Evolutionary conservation across 2,888 invertebrate species (phyloP).

Genomic region (Drosophila maculinotata): DNA sequence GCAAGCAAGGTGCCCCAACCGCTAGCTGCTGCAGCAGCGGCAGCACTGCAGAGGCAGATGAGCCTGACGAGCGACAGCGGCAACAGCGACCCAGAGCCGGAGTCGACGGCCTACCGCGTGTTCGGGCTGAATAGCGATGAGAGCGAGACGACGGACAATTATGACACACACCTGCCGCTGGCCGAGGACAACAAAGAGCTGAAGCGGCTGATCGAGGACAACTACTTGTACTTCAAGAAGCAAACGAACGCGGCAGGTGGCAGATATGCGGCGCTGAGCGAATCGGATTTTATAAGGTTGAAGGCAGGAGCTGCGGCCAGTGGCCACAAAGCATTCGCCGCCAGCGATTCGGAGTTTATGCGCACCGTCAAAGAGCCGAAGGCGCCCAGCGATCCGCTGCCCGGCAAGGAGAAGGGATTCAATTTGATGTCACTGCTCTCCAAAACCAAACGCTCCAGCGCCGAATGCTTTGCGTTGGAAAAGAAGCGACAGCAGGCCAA

Average conservation of each 20-base stretch:
- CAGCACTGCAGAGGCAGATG: slow-evolving; percentile 44
- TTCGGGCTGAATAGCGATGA: slow-evolving; percentile 79
- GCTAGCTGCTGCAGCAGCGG: slow-evolving; percentile 1
- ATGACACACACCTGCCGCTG: slow-evolving; percentile 82
- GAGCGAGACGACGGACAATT: slow-evolving; percentile 81
- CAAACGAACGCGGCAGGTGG: slow-evolving; percentile 69
- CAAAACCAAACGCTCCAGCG: slow-evolving; percentile 83
- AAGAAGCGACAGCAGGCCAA: slow-evolving; percentile 81
- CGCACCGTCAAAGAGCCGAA: slow-evolving; percentile 73
- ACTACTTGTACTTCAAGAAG: slow-evolving; percentile 84
- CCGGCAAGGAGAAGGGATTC: slow-evolving; percentile 82
- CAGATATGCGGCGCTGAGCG: slow-evolving; percentile 83
- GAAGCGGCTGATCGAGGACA: slow-evolving; percentile 85
- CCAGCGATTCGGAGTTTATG: slow-evolving; percentile 85
- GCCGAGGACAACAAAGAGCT: slow-evolving; percentile 85
- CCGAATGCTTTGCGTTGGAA: slow-evolving; percentile 83
- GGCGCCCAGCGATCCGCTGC: slow-evolving; percentile 54
- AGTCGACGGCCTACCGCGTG: slow-evolving; percentile 69
- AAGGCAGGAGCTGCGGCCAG: slow-evolving; percentile 70
- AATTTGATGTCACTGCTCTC: slow-evolving; percentile 82
- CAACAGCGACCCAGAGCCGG: slow-evolving; percentile 71
- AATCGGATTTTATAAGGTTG: slow-evolving; percentile 84
- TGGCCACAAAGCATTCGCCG: slow-evolving; percentile 80
- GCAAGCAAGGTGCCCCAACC: slow-evolving; percentile 23
- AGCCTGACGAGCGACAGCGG: slow-evolving; percentile 76